Percentiles rank a stretch among this genome's conserved stretches.
Evolutionary conservation across 2,888 invertebrate species (phyloP).

Genomic region (Parochlus steinenii): DNA sequence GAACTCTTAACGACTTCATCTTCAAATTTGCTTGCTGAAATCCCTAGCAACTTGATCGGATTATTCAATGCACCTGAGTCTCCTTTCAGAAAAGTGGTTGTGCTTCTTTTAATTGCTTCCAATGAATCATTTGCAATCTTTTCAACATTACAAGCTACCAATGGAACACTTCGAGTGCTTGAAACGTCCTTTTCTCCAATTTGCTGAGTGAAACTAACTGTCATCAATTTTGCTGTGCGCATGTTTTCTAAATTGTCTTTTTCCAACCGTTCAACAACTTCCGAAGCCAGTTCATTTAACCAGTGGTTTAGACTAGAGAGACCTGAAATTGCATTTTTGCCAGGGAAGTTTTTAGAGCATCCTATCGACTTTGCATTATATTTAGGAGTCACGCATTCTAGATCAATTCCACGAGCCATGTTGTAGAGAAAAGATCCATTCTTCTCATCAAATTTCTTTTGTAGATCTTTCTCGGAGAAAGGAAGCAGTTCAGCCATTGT

Average conservation of each 20-base stretch:
- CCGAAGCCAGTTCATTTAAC: conserved; percentile 62
- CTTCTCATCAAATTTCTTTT: conserved; percentile 64
- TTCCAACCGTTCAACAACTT: conserved; percentile 67
- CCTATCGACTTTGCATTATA: conserved; percentile 87
- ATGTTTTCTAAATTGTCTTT: conserved; percentile 69
- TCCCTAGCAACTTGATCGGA: conserved; percentile 50
- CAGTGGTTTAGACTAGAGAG: conserved; percentile 56
- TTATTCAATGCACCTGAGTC: conserved; percentile 28
- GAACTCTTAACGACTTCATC: conserved; percentile 35
- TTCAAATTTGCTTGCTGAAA: conserved; percentile 69
- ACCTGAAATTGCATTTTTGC: conserved; percentile 52
- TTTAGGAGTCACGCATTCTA: conserved; percentile 70
- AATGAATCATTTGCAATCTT: conserved; percentile 48
- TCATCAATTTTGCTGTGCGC: conserved; percentile 61
- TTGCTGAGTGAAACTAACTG: conserved; percentile 49
- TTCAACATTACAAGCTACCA: conserved; percentile 46
- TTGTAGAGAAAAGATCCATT: conserved; percentile 74
- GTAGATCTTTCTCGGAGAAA: conserved; percentile 54
- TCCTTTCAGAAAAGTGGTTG: conserved; percentile 23
- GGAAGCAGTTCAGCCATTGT: conserved; percentile 64
- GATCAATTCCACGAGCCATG: conserved; percentile 71
- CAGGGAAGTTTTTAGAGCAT: conserved; percentile 87
- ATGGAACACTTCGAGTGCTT: conserved; percentile 45
- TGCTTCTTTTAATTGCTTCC: conserved; percentile 47
- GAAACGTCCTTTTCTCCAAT: conserved; percentile 37